Percentiles rank a stretch among this genome's conserved stretches.
Evolutionary conservation across 2,113 vertebrate genomes (phyloP).

Genomic region (Lepus timidus): DNA sequence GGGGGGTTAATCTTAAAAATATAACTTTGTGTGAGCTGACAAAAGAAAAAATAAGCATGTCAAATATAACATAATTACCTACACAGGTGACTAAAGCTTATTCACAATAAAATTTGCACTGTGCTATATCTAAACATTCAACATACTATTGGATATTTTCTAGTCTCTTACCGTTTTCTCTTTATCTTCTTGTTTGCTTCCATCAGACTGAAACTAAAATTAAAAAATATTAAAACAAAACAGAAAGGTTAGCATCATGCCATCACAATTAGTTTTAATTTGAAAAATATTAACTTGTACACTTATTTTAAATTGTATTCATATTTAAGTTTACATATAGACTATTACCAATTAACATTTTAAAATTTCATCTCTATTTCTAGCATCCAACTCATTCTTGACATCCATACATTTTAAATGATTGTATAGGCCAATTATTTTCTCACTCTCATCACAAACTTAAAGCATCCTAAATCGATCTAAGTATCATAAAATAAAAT

Average conservation of each 20-base stretch:
- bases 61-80: slow-evolving; percentile 54
- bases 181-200: slow-evolving; percentile 91
- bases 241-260: slow-evolving; percentile 62
- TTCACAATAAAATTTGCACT: slow-evolving; percentile 66
- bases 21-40: slow-evolving; percentile 11
- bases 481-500: slow-evolving; percentile 19
- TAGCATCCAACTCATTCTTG: slow-evolving; percentile 51
- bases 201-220: slow-evolving; percentile 91
- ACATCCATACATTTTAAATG: slow-evolving; percentile 49
- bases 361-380: slow-evolving; percentile 52
- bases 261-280: slow-evolving; percentile 45
- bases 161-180: slow-evolving; percentile 91
- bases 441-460: slow-evolving; percentile 49
- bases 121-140: not conserved
- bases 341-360: slow-evolving; percentile 55
- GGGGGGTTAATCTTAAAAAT: slow-evolving; percentile 43
- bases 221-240: slow-evolving; percentile 66
- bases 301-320: slow-evolving; percentile 49
- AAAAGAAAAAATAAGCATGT: slow-evolving; percentile 41
- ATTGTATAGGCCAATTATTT: slow-evolving; percentile 44
- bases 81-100: not conserved
- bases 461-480: slow-evolving; percentile 52
- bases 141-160: slow-evolving; percentile 41
- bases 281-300: slow-evolving; percentile 56
- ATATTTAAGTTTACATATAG: slow-evolving; percentile 56